Evolutionary conservation across 2,888 invertebrate genomes (phyloP).

Genomic region (Caenorhabditis angaria): DNA sequence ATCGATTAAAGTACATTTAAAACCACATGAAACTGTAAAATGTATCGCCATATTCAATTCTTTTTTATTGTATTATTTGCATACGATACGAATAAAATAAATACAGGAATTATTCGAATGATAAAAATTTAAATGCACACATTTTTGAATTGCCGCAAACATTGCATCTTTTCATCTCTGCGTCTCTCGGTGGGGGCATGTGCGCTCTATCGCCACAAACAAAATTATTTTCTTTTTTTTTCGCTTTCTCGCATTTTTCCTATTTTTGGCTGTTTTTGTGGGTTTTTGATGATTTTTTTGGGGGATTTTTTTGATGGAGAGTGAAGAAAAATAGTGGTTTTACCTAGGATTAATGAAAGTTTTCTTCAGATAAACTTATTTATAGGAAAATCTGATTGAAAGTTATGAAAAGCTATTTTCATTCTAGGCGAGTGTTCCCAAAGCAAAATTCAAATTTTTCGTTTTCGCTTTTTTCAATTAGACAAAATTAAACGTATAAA

Average conservation of each 20-base stretch:
- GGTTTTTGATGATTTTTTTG: constrained; percentile 20
- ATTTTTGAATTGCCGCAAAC: constrained; percentile 17
- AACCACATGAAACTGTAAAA: background rate
- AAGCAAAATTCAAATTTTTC: too few relatives aligned
- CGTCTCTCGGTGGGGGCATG: constrained; percentile 20
- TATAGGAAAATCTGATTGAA: too few relatives aligned
- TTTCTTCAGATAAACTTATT: too few relatives aligned
- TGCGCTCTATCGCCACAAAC: constrained; percentile 15
- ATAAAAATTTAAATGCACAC: constrained; percentile 7
- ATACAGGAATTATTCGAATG: constrained; percentile 5
- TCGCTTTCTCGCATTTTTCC: constrained; percentile 8
- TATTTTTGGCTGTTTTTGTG: constrained; percentile 5
- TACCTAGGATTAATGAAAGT: too few relatives aligned
- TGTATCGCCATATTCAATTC: background rate
- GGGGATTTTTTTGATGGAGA: constrained; percentile 14
- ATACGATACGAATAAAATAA: too few relatives aligned
- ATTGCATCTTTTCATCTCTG: background rate
- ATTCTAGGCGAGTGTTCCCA: too few relatives aligned
- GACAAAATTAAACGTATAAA: too few relatives aligned
- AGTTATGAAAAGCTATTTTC: too few relatives aligned
- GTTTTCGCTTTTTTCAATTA: too few relatives aligned
- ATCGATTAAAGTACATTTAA: constrained; percentile 3
- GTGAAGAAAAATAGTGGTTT: too few relatives aligned
- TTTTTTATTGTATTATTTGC: background rate
- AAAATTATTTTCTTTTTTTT: constrained; percentile 7